These are phyloP conservation scores for Drosophila subobscura DNA, from an alignment of 1,140 invertebrate genomes.

Conservation along the genomic window DNA sequence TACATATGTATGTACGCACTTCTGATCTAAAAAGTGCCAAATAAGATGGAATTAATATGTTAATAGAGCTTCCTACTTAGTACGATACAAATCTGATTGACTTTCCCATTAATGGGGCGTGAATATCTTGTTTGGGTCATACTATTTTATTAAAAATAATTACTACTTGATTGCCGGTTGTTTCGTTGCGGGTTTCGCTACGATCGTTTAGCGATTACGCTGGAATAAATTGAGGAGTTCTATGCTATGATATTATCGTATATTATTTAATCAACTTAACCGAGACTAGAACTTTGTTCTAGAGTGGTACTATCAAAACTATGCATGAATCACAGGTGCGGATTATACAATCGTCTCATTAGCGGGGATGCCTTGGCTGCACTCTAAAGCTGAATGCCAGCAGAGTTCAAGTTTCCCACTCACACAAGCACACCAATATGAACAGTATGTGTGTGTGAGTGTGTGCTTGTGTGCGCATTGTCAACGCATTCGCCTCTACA, in stretches of 20 bases:
- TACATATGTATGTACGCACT: no score
- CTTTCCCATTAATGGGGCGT: neutral
- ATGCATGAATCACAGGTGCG: conserved; percentile 1
- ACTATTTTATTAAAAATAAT: neutral
- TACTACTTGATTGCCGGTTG: conserved; percentile 1
- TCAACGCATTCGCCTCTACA: conserved; percentile 6
- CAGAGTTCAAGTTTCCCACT: conserved; percentile 22
- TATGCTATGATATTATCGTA: neutral
- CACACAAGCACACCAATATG: neutral
- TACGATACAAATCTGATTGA: no score
- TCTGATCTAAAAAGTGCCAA: no score
- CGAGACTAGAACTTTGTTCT: neutral
- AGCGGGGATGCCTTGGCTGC: neutral
- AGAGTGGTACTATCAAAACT: neutral
- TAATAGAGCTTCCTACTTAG: no score
- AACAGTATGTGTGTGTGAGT: conserved; percentile 10
- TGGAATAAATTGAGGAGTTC: neutral
- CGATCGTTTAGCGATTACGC: conserved; percentile 2
- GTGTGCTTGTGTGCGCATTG: conserved; percentile 4
- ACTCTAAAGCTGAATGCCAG: neutral
- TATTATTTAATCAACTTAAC: neutral
- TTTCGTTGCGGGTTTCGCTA: neutral
- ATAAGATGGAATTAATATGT: no score
- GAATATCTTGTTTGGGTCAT: conserved; percentile 2
- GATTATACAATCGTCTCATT: conserved; percentile 6